These are phyloP conservation scores for Mobula hypostoma DNA, from an alignment of 2,113 vertebrate genomes.

Conservation along the genomic window DNA sequence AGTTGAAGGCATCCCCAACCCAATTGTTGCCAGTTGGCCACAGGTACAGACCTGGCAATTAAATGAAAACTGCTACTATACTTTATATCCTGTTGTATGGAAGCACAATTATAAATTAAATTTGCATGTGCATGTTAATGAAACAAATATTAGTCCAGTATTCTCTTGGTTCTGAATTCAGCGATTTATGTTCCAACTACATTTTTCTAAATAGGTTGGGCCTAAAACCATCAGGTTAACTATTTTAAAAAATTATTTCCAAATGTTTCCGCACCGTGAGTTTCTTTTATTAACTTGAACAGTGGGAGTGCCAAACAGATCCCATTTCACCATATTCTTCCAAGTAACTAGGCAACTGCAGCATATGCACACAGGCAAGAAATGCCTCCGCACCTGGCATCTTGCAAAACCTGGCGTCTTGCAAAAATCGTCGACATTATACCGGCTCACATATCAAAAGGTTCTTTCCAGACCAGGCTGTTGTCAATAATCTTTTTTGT, in stretches of 20 bases:
- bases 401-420: background rate
- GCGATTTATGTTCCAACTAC: background rate
- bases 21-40: background rate
- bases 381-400: background rate
- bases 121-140: background rate
- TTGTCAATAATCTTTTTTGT: background rate
- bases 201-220: background rate
- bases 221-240: background rate
- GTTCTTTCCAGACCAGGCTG: background rate
- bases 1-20: background rate
- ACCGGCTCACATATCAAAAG: conserved; percentile 19
- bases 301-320: conserved; percentile 19
- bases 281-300: conserved; percentile 5
- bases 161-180: background rate
- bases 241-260: background rate
- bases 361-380: background rate
- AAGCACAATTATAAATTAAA: background rate
- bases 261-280: background rate
- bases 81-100: background rate
- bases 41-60: background rate
- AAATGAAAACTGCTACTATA: background rate
- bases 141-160: background rate
- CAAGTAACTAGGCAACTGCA: conserved; percentile 10
- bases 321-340: conserved; percentile 15
- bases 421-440: background rate